Evolutionary conservation across 2,113 vertebrate genomes (phyloP), one percentile per base, ranked within the genome.

Genomic region (Alligator sinensis): DNA sequence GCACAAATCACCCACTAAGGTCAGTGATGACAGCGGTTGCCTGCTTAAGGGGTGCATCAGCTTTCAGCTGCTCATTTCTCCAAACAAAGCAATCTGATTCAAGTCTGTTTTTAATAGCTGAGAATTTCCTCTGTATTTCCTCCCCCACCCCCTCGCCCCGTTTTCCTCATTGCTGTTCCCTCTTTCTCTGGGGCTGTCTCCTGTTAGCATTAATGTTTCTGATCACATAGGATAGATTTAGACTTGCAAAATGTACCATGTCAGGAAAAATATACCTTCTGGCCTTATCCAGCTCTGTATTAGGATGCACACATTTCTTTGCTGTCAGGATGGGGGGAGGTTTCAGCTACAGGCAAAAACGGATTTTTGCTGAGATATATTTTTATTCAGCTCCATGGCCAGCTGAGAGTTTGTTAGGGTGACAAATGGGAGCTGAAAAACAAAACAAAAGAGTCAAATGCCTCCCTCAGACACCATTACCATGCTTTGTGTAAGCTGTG

Each of bases 1-100:
- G 1, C 59, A 57, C 79, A 61, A 86, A 86, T 85, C 58, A 30
- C 18, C 4, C 11, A 2, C 28, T 61, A 27, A 91, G 17, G 84
- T 84, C 60, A 70, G 17, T 1, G 15, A 62, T 57, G 80, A 87
- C 38, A 82, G 27, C 22, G 1, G 19, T 76, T 87, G 22, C 30
- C 64, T 93, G 91, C 81, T 93, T 88, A 93, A 10, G n/a, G 76
- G 12, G 4, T 80, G 27, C 64, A 84, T 91, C 90, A 88, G 12
- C 70, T 96, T 90, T 90, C 34, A 27, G 62, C 91, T 47, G 15
- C 59, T 91, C 68, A 80, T 92, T 94, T 85, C 81, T 47, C 72
- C 86, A 94, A 89, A 55, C 15, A 60, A 27, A 54, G 87, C 90
- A 92, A 88, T 86, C 84, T 70, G 54, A 61, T 93, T 82, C 86